phyloP scores from a whole-genome alignment of 2,888 invertebrate genomes.

The Patella caerulea region DNA sequence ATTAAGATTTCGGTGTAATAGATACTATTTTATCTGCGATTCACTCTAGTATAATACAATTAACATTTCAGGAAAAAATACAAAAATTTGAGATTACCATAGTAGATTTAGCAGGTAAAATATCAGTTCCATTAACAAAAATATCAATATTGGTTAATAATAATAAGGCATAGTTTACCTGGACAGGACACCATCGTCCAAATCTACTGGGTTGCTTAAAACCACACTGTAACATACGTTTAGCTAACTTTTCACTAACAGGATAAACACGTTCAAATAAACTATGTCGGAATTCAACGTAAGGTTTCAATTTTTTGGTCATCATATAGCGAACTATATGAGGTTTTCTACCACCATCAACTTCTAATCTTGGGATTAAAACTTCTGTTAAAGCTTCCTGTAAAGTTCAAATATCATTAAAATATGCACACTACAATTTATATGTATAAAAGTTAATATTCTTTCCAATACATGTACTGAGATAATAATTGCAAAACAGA shows the following conservation, averaged over 20 bases:
- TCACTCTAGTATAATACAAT: too few species aligned
- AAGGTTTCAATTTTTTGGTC: constrained; percentile 62
- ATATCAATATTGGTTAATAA: too few species aligned
- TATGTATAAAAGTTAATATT: too few species aligned
- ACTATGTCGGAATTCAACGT: constrained; percentile 61
- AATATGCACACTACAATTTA: too few species aligned
- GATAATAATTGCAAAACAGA: too few species aligned
- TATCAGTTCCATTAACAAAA: too few species aligned
- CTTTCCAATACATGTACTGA: too few species aligned
- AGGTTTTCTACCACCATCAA: constrained; percentile 67
- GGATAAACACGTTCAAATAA: constrained; percentile 71
- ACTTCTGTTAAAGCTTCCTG: constrained; percentile 68
- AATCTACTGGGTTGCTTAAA: constrained; percentile 71
- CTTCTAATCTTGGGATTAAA: constrained; percentile 62
- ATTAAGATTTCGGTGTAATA: too few species aligned
- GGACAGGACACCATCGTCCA: constrained; percentile 71
- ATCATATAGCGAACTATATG: constrained; percentile 69
- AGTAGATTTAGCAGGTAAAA: too few species aligned
- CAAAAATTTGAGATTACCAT: too few species aligned
- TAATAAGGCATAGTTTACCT: constrained; percentile 43
- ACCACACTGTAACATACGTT: constrained; percentile 65
- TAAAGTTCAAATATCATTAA: constrained; percentile 31
- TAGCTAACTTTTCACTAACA: constrained; percentile 64
- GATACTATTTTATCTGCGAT: too few species aligned
- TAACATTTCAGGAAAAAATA: too few species aligned